These are phyloP conservation scores for Channallabes apus DNA, from an alignment of 2,797 vertebrate genomes.

Conservation along the genomic window DNA sequence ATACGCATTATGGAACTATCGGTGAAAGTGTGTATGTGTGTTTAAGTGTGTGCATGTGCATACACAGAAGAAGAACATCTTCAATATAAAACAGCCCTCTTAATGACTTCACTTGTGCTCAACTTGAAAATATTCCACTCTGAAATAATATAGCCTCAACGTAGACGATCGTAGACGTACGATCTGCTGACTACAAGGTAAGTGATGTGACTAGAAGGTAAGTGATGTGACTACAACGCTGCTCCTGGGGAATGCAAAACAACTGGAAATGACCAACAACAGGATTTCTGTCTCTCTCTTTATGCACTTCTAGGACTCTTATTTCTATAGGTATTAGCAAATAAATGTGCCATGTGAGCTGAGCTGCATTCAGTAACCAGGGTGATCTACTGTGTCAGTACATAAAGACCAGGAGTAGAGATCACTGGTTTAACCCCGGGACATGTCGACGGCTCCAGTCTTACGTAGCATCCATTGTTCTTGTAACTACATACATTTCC, in stretches of 20 bases:
- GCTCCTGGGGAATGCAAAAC: conserved; percentile 44
- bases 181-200: neutral
- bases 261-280: conserved; percentile 32
- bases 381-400: neutral
- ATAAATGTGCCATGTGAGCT: neutral
- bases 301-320: neutral
- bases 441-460: neutral
- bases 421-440: neutral
- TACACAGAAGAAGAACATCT: conserved; percentile 53
- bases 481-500: conserved; percentile 2
- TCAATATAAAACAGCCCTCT: neutral
- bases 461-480: neutral
- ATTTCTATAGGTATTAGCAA: neutral
- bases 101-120: neutral
- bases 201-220: neutral
- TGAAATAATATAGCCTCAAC: neutral
- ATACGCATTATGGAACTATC: neutral
- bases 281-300: conserved; percentile 2
- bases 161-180: neutral
- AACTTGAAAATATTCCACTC: neutral
- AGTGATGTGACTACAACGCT: neutral
- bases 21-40: conserved; percentile 31
- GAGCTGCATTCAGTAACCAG: neutral
- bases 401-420: neutral
- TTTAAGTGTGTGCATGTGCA: conserved; percentile 52